These are phyloP conservation scores for Abrostola triplasia DNA, from an alignment of 2,888 invertebrate species.

Conservation along the genomic window DNA sequence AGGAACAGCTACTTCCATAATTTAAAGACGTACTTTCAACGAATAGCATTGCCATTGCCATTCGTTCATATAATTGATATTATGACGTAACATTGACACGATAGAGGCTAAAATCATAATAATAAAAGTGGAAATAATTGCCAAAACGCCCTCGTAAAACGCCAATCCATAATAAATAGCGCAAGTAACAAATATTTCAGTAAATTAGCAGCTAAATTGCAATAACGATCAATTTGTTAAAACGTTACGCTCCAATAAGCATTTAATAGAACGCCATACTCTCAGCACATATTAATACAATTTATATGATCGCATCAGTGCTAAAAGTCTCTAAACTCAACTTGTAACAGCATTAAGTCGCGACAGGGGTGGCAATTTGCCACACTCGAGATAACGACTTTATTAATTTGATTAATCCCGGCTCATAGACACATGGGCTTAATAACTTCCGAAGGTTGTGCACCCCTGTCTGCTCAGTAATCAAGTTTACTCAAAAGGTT, in stretches of 20 bases:
- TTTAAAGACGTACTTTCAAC: no score
- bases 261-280: conserved; percentile 28
- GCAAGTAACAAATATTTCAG: not conserved
- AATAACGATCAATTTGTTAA: conserved; percentile 37
- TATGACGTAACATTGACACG: no score
- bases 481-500: conserved; percentile 12
- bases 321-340: conserved; percentile 54
- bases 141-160: not conserved
- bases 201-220: conserved; percentile 16
- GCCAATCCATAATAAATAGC: conserved; percentile 1
- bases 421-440: conserved; percentile 66
- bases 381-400: conserved; percentile 74
- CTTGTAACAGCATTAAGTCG: conserved; percentile 60
- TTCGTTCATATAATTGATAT: no score
- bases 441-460: conserved; percentile 59
- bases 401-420: conserved; percentile 78
- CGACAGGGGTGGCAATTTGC: conserved; percentile 67
- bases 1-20: no score
- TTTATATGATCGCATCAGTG: conserved; percentile 52
- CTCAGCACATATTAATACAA: conserved; percentile 50
- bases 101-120: no score
- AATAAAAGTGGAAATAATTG: conserved; percentile 1
- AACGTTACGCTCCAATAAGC: conserved; percentile 32
- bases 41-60: no score
- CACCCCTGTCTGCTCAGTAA: conserved; percentile 35